A percentile compares a stretch with the other conserved stretches of the same genome.
These are phyloP conservation scores for Bruchidius siliquastri DNA, from an alignment of 2,888 invertebrate species.

Conservation along the genomic window DNA sequence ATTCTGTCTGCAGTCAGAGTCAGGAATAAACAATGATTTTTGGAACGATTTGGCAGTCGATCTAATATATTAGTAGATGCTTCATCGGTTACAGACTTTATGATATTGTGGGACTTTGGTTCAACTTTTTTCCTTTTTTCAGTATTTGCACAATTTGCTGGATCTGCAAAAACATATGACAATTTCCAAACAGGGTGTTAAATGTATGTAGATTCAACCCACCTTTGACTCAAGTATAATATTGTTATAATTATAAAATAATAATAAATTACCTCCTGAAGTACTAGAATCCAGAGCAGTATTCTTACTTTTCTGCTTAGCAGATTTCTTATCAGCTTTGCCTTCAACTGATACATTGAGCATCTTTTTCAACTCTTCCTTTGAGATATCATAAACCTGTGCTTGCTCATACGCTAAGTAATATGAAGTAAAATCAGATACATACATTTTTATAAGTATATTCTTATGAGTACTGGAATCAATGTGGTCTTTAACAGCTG, in stretches of 20 bases:
- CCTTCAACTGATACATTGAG: not conserved
- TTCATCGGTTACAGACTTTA: slow-evolving; percentile 22
- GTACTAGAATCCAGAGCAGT: slow-evolving; percentile 7
- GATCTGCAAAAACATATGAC: slow-evolving; percentile 9
- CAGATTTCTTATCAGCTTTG: slow-evolving; percentile 8
- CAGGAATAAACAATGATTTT: slow-evolving; percentile 20
- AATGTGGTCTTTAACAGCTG: slow-evolving; percentile 24
- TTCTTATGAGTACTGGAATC: slow-evolving; percentile 21
- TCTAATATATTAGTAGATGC: slow-evolving; percentile 16
- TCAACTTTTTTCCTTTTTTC: not conserved
- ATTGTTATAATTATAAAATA: too few species aligned
- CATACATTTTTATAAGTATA: slow-evolving; percentile 23
- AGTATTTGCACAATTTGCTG: slow-evolving; percentile 8
- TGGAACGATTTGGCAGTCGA: slow-evolving; percentile 25
- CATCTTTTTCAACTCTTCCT: slow-evolving; percentile 6
- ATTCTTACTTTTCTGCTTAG: slow-evolving; percentile 1
- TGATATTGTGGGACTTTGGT: slow-evolving; percentile 19
- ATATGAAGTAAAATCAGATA: slow-evolving; percentile 15
- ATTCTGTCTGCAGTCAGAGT: slow-evolving; percentile 9
- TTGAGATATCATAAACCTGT: slow-evolving; percentile 21
- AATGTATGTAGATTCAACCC: too few species aligned
- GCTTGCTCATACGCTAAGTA: slow-evolving; percentile 26
- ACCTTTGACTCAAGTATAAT: too few species aligned
- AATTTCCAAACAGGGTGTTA: slow-evolving; percentile 1
- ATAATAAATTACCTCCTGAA: slow-evolving; percentile 13